These are phyloP conservation scores for Paralichthys olivaceus DNA, from an alignment of 2,113 vertebrate genomes.

Conservation along the genomic window DNA sequence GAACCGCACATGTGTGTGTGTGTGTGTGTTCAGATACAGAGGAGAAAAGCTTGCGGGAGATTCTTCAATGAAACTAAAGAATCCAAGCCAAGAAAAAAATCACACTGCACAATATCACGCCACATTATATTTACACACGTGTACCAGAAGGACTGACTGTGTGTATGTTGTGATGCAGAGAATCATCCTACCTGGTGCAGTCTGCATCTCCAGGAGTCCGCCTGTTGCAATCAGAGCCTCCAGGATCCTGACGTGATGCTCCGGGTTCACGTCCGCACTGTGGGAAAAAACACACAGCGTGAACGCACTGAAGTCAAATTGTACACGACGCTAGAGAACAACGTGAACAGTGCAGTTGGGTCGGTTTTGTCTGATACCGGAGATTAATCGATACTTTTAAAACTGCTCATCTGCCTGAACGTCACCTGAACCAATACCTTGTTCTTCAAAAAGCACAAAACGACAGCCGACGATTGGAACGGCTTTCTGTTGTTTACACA, in stretches of 20 bases:
- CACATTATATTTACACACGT: not conserved
- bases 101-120: not conserved
- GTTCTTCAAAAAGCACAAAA: too few species aligned
- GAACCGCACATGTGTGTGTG: not conserved
- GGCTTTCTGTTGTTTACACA: too few species aligned
- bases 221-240: slow-evolving; percentile 82
- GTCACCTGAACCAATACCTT: too few species aligned
- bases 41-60: not conserved
- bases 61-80: not conserved
- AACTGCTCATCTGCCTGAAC: too few species aligned
- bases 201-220: slow-evolving; percentile 75
- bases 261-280: slow-evolving; percentile 81
- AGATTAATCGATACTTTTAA: too few species aligned
- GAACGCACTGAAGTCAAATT: not conserved
- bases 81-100: not conserved
- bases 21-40: not conserved
- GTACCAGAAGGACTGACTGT: not conserved
- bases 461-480: too few species aligned
- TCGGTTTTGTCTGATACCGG: too few species aligned
- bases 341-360: not conserved
- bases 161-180: not conserved
- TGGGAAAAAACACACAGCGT: not conserved
- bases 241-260: slow-evolving; percentile 82
- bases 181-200: slow-evolving; percentile 82
- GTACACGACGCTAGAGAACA: not conserved